Evolutionary conservation across 2,797 vertebrate species (phyloP), one percentile per base, ranked within the genome.

Genomic region (Ctenopoma kingsleyae): DNA sequence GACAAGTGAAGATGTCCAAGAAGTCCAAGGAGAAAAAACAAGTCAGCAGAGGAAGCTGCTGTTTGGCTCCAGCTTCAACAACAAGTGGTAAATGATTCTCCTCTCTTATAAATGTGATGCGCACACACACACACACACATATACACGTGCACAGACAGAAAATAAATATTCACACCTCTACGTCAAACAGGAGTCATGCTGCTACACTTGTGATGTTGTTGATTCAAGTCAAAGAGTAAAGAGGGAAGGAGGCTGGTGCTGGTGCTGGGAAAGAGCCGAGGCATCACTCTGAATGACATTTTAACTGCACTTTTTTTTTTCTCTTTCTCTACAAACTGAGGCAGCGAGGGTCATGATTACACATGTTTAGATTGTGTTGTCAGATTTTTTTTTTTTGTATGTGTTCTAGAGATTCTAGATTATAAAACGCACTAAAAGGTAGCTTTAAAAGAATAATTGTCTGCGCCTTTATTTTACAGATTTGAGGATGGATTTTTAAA

Each of bases 31-130:
- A 59, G 8, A 23, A 16, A 35, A 56, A 60, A 43, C 22, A 59
- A 78, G 32, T 19, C 65, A 40, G 20, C 6, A 52, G 25, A 41
- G 52, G 57, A 57, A n/a, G 55, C 56, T n/a, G 35, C 35, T 67
- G 70, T 64, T 83, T 75, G 73, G 76, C 68, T 71, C 32, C 25
- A 7, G 43, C 23, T 71, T 63, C 44, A 64, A 71, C 61, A 73
- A 69, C 68, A 60, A 83, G 70, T 61, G 62, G 22, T 47, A 53
- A 81, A 71, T 55, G 76, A 82, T 76, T 77, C 74, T 81, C 62
- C 70, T 67, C 67, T 57, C 59, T 84, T 74, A 70, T 44, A 61
- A 73, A 73, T 51, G 61, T 74, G 58, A 47, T 15, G 23, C 40
- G 50, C 73, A 60, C 69, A 62, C 74, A 81, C 72, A 58, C 67